phyloP scores from a whole-genome alignment of 2,888 invertebrate species.

The Agonopterix arenella region DNA sequence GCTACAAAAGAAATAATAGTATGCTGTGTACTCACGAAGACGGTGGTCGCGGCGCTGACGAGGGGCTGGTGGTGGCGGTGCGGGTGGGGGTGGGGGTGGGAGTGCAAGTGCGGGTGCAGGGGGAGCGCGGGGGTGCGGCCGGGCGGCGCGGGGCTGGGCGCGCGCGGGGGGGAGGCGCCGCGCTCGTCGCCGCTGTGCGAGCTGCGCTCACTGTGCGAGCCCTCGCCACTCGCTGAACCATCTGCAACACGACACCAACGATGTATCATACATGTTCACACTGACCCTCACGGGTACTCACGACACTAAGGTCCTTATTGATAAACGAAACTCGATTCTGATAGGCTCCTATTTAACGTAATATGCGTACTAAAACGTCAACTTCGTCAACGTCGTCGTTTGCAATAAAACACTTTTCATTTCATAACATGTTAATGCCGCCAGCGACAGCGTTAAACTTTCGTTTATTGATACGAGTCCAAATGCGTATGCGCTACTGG shows the following conservation, averaged over 20 bases:
- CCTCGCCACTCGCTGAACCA: conserved; percentile 67
- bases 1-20: not conserved
- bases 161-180: conserved; percentile 47
- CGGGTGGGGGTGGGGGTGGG: conserved; percentile 24
- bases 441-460: no score
- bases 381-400: no score
- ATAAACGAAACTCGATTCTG: no score
- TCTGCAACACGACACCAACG: conserved; percentile 28
- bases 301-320: no score
- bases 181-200: conserved; percentile 62
- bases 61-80: conserved; percentile 29
- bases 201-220: conserved; percentile 46
- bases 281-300: no score
- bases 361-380: no score
- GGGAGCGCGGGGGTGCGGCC: conserved; percentile 27
- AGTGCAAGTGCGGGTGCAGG: conserved; percentile 17
- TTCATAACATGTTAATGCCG: no score
- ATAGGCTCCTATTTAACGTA: no score
- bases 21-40: conserved; percentile 33
- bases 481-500: no score
- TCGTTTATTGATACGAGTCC: no score
- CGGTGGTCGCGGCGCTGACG: conserved; percentile 25
- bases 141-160: conserved; percentile 42
- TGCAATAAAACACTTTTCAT: no score
- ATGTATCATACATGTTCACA: not conserved